Evolutionary conservation across 2,113 vertebrate genomes (phyloP).

Genomic region (Malurus melanocephalus): DNA sequence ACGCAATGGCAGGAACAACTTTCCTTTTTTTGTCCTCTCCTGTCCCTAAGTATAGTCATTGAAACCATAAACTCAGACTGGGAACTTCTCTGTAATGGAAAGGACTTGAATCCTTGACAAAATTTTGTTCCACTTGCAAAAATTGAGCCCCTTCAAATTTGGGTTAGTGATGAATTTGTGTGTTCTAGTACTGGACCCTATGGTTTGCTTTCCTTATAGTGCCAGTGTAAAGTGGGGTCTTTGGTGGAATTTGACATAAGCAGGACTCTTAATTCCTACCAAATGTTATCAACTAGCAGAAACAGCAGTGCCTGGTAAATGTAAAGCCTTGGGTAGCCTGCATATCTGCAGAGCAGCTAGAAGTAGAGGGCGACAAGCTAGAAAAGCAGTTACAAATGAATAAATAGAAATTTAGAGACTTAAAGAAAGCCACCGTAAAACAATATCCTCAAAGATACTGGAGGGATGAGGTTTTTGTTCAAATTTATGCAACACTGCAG

Average conservation of each 20-base stretch:
- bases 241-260: neutral
- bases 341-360: neutral
- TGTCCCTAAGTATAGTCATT: neutral
- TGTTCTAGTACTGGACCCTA: neutral
- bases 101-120: neutral
- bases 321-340: neutral
- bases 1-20: neutral
- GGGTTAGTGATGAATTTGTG: neutral
- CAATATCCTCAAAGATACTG: neutral
- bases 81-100: neutral
- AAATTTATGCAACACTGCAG: neutral
- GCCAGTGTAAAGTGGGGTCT: neutral
- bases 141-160: neutral
- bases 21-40: neutral
- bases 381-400: rapidly evolving
- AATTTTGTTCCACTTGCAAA: neutral
- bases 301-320: neutral
- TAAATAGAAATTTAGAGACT: neutral
- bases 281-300: neutral
- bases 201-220: neutral
- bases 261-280: neutral
- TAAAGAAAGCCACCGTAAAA: neutral
- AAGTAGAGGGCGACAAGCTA: neutral
- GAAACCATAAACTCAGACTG: neutral
- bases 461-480: neutral